Base-by-base conservation (phyloP, 2,797 vertebrate genomes). In the Pangasius macronema region DNA sequence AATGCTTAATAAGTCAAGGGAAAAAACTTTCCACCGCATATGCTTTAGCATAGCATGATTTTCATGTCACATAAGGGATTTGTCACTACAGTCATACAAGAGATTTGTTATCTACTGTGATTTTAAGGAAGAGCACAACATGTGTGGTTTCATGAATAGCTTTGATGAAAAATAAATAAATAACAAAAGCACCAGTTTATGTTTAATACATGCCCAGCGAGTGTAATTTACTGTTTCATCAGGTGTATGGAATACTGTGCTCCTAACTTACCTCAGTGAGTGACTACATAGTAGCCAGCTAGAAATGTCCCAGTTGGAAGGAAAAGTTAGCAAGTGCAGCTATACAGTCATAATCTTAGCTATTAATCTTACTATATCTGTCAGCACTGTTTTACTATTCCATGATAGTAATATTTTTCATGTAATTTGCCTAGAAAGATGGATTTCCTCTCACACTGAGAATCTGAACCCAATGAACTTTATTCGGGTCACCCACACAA, bases 391-490 rank as follows among this genome's bases (percentile, higher is more conserved):
- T 83, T 51, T 36, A 83, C n/a, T 51, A 53, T 68, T 83, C 82
- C 63, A 83, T 51, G 18, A 36, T 53, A 83, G 63, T 51, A 11
- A 11, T 30, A 49, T 83, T 51, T 82, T 83, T 51, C 18, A 51
- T 67, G 42, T 51, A 83, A 51, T 67, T 33, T 51, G 61, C 82
- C 46, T 68, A 49, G 82, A 83, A 83, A 83, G 63, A 67, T 46
- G 51, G n/a, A 67, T 67, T 82, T 82, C 81, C 81, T 33, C n/a
- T 24, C 33, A n/a, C 61, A 53, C 61, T 51, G 63, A 83, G 73
- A 72, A 82, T 57, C 51, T 85, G 70, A 89, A 87, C 88, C 73
- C 77, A 2, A 3, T 87, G 88, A 89, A 89, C 87, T 65, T 83
- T 30, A 9, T 33, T 27, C 22, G 39, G 53, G 33, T 75, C 67